Evolutionary conservation across 2,797 vertebrate genomes (phyloP), one percentile per base, ranked within the genome.

Genomic region (Tauraco hartlaubi): DNA sequence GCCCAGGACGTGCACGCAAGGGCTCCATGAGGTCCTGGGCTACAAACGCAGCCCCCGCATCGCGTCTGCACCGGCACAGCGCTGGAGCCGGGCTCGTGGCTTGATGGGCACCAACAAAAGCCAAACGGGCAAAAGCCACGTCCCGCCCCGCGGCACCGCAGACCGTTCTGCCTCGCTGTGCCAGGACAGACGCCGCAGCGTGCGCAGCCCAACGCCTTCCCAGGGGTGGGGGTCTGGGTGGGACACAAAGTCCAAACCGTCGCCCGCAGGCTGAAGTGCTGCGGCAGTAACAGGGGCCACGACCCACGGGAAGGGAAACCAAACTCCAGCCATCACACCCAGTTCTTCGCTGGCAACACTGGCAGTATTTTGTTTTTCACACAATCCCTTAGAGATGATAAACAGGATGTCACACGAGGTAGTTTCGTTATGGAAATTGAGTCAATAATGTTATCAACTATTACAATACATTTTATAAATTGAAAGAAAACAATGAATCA

Each of bases 401-500:
- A 98, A 98, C 98, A 98, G 97, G 98, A 99, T 98, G 98, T 98
- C 98, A 98, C 98, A 98, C 96, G 99, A 99, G 99, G 99, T 99
- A 99, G 99, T 99, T 99, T 99, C 98, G 98, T 98, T 98, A 98
- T 96, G 98, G 99, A 99, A 99, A 98, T 95, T 97, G 98, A 98
- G 98, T 99, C 98, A 98, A 98, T 98, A 98, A 98, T 95, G 97
- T 97, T 97, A 98, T 98, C 97, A 98, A 97, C 98, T 98, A 98
- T 98, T 97, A 98, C 97, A 98, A 97, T 95, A 98, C 98, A 98
- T 97, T 97, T 97, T 96, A 98, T 97, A 98, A 97, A 97, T 94
- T 87, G 92, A 97, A 98, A 97, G 91, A 97, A 98, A 94, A 98
- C 94, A 97, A 95, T 91, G 94, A 96, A 97, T 97, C 95, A 96